Evolutionary conservation across 2,797 vertebrate genomes (phyloP), one percentile per base, ranked within the genome.

Genomic region (Gorsachius magnificus): DNA sequence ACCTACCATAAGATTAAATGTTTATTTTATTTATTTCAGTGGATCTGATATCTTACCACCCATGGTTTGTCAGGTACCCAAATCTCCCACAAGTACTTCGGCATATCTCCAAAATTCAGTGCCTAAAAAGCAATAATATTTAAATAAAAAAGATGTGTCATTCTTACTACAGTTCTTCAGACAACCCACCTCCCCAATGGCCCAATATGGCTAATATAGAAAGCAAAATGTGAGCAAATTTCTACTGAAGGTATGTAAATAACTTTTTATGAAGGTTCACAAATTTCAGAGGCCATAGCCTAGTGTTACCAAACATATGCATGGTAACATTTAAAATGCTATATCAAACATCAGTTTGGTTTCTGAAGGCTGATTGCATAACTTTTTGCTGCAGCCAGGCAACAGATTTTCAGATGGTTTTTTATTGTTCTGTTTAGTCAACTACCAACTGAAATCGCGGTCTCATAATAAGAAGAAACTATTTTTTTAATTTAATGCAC

Each of bases 51-150:
- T 89, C 92, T 96, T 96, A 96, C 84, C 86, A 95, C 82, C 90
- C 83, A 94, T 86, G 96, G 68, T 93, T 97, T 96, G 20, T 79
- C 95, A 96, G 90, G 90, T 90, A 96, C 80, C 71, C 79, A 95
- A 91, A 97, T 95, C 75, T 96, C 89, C 94, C 96, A 79, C 95
- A 97, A 97, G 66, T 96, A 95, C 88, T 96, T 97, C 83, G 80
- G 65, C 87, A 92, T 96, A 97, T 96, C 95, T 97, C 87, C 90
- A 94, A 97, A 96, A 91, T 95, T 90, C 92, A 96, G 81, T 97
- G 91, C 86, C 93, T 95, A 96, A 96, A 97, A 97, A 96, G 69
- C 83, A 97, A 96, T 89, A 95, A 92, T 94, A 97, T 95, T 97
- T 96, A 51, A 97, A 97, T 96, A 94, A 95, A 97, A 97, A 96